Evolutionary conservation across 2,113 vertebrate genomes (phyloP), one percentile per base, ranked within the genome.

Genomic region (Hemicordylus capensis): DNA sequence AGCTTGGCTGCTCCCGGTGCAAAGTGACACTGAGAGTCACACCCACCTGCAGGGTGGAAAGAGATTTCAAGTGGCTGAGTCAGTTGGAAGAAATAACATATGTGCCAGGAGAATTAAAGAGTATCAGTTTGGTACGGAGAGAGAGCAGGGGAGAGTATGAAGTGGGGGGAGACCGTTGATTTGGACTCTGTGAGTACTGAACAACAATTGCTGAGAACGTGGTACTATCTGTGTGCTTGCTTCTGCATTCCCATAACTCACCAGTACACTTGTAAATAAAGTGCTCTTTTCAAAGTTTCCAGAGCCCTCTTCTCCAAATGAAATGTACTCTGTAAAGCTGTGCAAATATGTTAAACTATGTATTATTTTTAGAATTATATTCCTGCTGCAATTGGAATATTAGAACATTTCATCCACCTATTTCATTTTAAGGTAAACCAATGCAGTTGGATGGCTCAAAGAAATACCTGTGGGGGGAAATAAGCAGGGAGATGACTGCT

Each of bases 391-490:
- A 59, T 10, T 82, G 14, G n/a, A 42, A 81, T 34, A 58, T 70
- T 82, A 48, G 80, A 31, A 19, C 42, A 26, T n/a, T 15, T 54
- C 54, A 39, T 86, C 75, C 44, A 14, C 31, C 61, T 14, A 39
- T n/a, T 75, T 84, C 83, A 76, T 31, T 22, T 8, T 31, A 85
- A 86, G 76, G 26, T 0, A 31, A 88, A 84, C 14, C 87, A 87
- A 54, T 59, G 42, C 58, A 79, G 88, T 89, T 93, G 86, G 95
- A 2, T 17, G 81, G 24, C 39, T 58, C 20, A 17, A 8, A 76
- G 76, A 81, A 92, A 92, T 85, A 80, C 28, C 20, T 81, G 85
- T 4, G 61, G 89, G 87, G 87, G 42, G 79, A 26, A 22, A 5
- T 3, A 34, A 48, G 42, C 34, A 61, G 76, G 61, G 76, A 85